A percentile compares a stretch with the other conserved stretches of the same genome.
Conservation (phyloP, 2,113 vertebrate species). For the Chauna torquata region DNA sequence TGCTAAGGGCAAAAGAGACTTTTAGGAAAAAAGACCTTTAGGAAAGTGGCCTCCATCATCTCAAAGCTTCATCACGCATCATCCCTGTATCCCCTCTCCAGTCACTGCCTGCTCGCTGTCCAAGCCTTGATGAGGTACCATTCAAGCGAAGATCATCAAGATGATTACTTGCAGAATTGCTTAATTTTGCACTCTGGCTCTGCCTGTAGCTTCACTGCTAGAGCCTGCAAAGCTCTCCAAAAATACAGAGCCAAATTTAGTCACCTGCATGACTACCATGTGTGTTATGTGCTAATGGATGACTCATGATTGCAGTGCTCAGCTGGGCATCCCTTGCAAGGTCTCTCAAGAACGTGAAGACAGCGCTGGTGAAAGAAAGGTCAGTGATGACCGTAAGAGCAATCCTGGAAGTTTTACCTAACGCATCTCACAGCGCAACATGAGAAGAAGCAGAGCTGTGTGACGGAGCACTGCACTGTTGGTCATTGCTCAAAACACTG, state of each 20-base stretch:
- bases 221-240: background rate
- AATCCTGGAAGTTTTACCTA: background rate
- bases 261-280: background rate
- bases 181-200: background rate
- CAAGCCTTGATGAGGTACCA: background rate
- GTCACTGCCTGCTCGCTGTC: background rate
- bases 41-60: background rate
- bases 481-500: background rate
- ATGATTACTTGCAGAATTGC: background rate
- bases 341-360: background rate
- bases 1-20: background rate
- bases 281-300: fast-evolving
- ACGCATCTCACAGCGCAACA: fast-evolving
- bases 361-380: background rate
- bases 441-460: background rate
- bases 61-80: background rate
- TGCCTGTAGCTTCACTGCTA: background rate
- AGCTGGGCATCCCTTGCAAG: background rate
- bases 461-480: background rate
- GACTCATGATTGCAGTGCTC: background rate
- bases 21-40: background rate
- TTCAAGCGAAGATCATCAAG: background rate
- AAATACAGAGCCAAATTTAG: background rate
- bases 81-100: background rate
- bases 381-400: fast-evolving